Evolutionary conservation across 2,888 invertebrate genomes (phyloP).

Genomic region (Cepaea hortensis): DNA sequence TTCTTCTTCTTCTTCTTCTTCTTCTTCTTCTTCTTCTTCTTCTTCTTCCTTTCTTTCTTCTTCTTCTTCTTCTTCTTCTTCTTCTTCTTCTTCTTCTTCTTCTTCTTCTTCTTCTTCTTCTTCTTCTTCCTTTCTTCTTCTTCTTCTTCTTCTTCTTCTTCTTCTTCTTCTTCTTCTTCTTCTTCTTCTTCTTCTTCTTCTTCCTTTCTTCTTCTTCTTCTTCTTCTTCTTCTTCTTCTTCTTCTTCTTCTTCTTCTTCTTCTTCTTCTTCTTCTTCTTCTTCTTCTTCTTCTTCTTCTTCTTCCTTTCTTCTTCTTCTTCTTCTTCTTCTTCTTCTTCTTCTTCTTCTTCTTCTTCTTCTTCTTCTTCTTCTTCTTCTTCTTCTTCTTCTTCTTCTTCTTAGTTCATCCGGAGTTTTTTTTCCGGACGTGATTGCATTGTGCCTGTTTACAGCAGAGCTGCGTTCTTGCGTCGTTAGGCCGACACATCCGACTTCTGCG

Average conservation of each 20-base stretch:
- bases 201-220: not conserved
- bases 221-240: not conserved
- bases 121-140: not conserved
- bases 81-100: not conserved
- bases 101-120: not conserved
- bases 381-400: too few species aligned
- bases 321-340: too few species aligned
- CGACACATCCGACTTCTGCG: too few species aligned
- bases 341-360: too few species aligned
- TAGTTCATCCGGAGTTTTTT: too few species aligned
- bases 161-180: not conserved
- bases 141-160: not conserved
- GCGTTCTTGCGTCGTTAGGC: too few species aligned
- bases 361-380: too few species aligned
- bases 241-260: not conserved
- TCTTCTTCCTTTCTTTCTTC: not conserved
- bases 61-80: not conserved
- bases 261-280: too few species aligned
- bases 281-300: too few species aligned
- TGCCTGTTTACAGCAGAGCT: too few species aligned
- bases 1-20: conserved; percentile 4
- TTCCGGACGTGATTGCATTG: too few species aligned
- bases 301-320: too few species aligned
- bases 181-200: not conserved
- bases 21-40: conserved; percentile 1